These are phyloP conservation scores for Mechanitis messenoides DNA, from an alignment of 2,888 invertebrate genomes.

Conservation along the genomic window DNA sequence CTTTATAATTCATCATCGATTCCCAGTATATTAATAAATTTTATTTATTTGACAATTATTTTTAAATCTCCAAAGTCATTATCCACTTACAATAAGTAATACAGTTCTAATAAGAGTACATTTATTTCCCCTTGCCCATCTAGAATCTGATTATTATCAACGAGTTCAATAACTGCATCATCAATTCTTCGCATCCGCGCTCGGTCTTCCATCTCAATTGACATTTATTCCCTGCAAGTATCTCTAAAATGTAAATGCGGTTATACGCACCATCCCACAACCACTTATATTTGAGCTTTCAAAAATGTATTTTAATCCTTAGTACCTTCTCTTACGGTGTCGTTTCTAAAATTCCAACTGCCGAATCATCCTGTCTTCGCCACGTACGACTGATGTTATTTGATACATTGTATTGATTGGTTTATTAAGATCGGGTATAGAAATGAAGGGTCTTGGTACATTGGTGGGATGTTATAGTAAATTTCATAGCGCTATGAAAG, in stretches of 20 bases:
- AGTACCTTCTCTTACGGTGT: slow-evolving; percentile 32
- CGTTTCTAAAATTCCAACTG: slow-evolving; percentile 23
- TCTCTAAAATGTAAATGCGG: slow-evolving; percentile 73
- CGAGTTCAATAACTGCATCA: slow-evolving; percentile 67
- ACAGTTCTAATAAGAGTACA: slow-evolving; percentile 35
- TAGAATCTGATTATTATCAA: slow-evolving; percentile 59
- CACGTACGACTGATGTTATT: slow-evolving; percentile 53
- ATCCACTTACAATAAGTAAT: slow-evolving; percentile 27
- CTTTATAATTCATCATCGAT: neutral
- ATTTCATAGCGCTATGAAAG: slow-evolving; percentile 56
- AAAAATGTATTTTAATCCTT: slow-evolving; percentile 28
- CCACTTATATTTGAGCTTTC: slow-evolving; percentile 19
- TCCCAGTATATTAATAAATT: neutral
- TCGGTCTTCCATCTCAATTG: slow-evolving; percentile 70
- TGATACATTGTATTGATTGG: slow-evolving; percentile 64
- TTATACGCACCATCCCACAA: slow-evolving; percentile 64
- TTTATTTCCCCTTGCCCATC: slow-evolving; percentile 35
- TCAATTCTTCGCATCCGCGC: slow-evolving; percentile 64
- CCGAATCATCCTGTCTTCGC: slow-evolving; percentile 35
- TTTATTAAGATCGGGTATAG: slow-evolving; percentile 66
- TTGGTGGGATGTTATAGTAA: slow-evolving; percentile 57
- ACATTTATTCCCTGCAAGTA: slow-evolving; percentile 71
- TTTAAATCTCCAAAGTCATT: slow-evolving; percentile 12
- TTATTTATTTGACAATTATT: slow-evolving; percentile 2
- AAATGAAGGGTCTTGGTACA: slow-evolving; percentile 53